Base-by-base conservation (phyloP, 2,888 invertebrate genomes). In the Drosophila peninsularis region DNA sequence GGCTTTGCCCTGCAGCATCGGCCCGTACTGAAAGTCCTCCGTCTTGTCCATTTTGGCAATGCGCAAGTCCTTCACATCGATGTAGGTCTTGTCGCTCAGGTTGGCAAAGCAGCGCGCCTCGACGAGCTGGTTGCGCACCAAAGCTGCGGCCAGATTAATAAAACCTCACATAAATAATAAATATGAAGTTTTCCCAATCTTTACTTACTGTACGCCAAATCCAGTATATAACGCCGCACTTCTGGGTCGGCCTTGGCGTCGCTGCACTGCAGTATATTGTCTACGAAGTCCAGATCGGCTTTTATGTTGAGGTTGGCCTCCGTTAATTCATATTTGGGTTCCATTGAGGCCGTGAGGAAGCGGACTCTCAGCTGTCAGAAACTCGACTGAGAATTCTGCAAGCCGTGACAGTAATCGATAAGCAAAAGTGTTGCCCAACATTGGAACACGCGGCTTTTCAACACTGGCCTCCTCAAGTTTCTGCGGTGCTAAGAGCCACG, bases 41-140 rank as follows among this genome's bases (percentile, higher is more conserved):
- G 55, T 57, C 27, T 52, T 47, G 3, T 52, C 61, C 19, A 56
- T 17, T 10, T 47, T 45, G n/a, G 47, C 45, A 2, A 69, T 47
- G 5, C 17, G 37, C 5, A 75, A 7, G 41, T 78, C 75, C 1
- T 53, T 55, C 5, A 13, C 36, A n/a, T 64, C 79, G 0, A 78
- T 41, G 3, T 0, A 9, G 3, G 13, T 9, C 34, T 75, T 69
- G 0, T 62, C 62, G 19, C 30, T 55, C 34, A 75, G 45, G 27
- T 60, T 34, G 34, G 79, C 58, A 42, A 75, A 75, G 21, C 58
- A 44, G 36, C 44, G 58, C 11, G 70, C 58, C 30, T 64, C 70
- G 3, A 53, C 49, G 1, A 75, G n/a, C 9, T 56, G 55, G 19
- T 75, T 47, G 5, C 55, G 41, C 5, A 64, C 70, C 19, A 75